These are phyloP conservation scores for Dunckerocampus dactyliophorus DNA, from an alignment of 2,113 vertebrate species.

Conservation along the genomic window DNA sequence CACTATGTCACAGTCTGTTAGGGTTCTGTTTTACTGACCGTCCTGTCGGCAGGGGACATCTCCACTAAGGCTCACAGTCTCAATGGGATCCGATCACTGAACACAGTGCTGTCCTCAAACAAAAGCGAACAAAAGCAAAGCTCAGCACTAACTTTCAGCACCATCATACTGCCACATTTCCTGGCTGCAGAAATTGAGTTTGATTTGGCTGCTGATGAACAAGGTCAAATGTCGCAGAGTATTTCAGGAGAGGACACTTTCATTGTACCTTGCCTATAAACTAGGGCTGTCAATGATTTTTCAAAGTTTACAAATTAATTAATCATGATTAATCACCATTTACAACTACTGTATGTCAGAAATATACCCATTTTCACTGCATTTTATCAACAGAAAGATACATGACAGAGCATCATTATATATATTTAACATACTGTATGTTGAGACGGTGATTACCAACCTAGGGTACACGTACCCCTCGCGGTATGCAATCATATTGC, in stretches of 20 bases:
- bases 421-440: too few species aligned
- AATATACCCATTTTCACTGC: too few species aligned
- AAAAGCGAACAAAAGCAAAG: slow-evolving; percentile 42
- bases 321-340: too few species aligned
- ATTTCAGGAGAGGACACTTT: slow-evolving; percentile 59
- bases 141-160: slow-evolving; percentile 48
- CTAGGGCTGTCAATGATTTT: not conserved
- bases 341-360: too few species aligned
- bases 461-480: too few species aligned
- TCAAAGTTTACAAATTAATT: too few species aligned
- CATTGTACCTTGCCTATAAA: slow-evolving; percentile 46
- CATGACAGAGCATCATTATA: too few species aligned
- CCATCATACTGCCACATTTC: slow-evolving; percentile 38
- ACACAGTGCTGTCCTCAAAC: slow-evolving; percentile 38
- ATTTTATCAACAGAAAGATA: too few species aligned
- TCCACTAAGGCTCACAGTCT: slow-evolving; percentile 11
- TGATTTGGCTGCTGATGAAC: slow-evolving; percentile 55
- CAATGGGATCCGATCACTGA: slow-evolving; percentile 8
- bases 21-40: slow-evolving; percentile 27
- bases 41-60: slow-evolving; percentile 21
- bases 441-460: too few species aligned
- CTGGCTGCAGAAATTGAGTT: slow-evolving; percentile 54
- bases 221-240: slow-evolving; percentile 47
- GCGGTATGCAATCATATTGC: too few species aligned
- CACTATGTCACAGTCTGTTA: slow-evolving; percentile 44